Conservation (phyloP, 2,888 invertebrate species). For the Charanyca ferruginea region DNA sequence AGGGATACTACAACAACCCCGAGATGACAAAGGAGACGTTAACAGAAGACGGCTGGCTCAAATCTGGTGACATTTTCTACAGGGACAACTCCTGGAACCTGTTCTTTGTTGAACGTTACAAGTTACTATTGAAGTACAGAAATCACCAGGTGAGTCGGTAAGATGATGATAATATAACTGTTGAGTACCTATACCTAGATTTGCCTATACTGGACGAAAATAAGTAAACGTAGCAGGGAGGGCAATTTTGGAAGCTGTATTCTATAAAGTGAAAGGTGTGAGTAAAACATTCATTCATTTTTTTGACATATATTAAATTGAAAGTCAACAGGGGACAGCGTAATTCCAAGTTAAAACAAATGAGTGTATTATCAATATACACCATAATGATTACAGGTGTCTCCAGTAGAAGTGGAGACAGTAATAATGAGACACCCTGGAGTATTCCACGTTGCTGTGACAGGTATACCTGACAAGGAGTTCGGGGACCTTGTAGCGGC, state of each 20-base stretch:
- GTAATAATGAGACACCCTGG: constrained; percentile 74
- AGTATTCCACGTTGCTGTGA: constrained; percentile 75
- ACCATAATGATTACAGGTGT: constrained; percentile 59
- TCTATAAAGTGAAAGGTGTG: no score
- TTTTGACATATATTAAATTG: no score
- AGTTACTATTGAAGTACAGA: constrained; percentile 87
- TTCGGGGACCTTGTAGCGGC: constrained; percentile 77
- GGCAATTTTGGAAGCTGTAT: no score
- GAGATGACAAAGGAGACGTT: constrained; percentile 81
- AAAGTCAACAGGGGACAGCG: no score
- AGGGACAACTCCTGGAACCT: constrained; percentile 86
- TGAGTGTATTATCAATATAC: no score
- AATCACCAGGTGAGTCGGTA: constrained; percentile 80
- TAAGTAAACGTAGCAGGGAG: no score
- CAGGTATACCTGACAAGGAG: constrained; percentile 70
- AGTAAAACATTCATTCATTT: no score
- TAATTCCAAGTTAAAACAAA: no score
- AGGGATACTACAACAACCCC: constrained; percentile 85
- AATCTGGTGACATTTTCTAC: constrained; percentile 88
- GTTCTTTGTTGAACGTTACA: constrained; percentile 87
- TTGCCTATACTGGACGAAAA: no score
- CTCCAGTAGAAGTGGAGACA: constrained; percentile 68
- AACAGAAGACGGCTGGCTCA: constrained; percentile 84
- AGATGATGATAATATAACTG: no score
- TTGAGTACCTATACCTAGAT: no score